Evolutionary conservation across 1,140 invertebrate genomes (phyloP).

Genomic region (Coelopa frigida): DNA sequence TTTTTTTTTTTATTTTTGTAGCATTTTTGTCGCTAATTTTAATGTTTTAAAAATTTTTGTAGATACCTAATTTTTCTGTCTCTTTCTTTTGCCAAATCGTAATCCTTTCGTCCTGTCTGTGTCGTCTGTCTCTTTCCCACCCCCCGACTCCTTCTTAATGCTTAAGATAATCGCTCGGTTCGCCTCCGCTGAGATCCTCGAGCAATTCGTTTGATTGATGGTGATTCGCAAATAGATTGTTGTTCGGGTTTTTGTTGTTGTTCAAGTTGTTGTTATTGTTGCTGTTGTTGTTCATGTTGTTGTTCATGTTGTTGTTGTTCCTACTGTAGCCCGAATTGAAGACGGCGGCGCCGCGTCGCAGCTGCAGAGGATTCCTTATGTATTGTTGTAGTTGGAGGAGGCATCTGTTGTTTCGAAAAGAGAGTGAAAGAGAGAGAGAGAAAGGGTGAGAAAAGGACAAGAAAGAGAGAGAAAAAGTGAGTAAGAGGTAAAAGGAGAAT

Average conservation of each 20-base stretch:
- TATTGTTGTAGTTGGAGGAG: conserved; percentile 47
- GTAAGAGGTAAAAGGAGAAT: conserved; percentile 1
- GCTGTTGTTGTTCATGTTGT: neutral
- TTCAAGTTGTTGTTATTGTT: conserved; percentile 19
- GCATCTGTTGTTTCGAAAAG: conserved; percentile 38
- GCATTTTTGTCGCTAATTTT: no score
- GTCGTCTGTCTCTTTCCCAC: neutral
- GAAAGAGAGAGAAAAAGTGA: no score
- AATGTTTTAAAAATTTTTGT: no score
- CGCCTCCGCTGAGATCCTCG: conserved; percentile 27
- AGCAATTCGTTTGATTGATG: conserved; percentile 37
- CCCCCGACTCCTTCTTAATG: conserved; percentile 21
- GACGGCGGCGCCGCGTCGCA: conserved; percentile 9
- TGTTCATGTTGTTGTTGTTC: conserved; percentile 1
- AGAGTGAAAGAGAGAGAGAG: no score
- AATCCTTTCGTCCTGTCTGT: neutral
- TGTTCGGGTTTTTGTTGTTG: conserved; percentile 17
- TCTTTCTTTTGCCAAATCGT: no score
- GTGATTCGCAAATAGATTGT: conserved; percentile 13
- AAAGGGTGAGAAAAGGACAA: no score
- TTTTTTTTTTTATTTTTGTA: no score
- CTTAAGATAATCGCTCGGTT: conserved; percentile 31
- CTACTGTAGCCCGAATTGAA: conserved; percentile 2
- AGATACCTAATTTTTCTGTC: no score
- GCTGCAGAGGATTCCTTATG: conserved; percentile 42